Evolutionary conservation across 2,888 invertebrate genomes (phyloP), one percentile per base, ranked within the genome.

Genomic region (Ditula angustiorana): DNA sequence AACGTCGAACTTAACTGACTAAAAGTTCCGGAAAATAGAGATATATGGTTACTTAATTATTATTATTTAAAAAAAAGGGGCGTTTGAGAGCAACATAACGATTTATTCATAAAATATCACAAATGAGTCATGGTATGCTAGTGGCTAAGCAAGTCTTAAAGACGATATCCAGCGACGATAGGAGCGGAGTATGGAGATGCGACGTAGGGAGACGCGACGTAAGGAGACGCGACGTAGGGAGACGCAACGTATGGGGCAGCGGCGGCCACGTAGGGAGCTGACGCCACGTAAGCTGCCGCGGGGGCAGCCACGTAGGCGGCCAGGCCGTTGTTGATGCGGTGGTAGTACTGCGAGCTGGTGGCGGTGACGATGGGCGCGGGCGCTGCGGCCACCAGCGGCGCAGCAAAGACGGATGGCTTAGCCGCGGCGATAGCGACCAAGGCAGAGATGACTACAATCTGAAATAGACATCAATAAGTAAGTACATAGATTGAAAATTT

Each of bases 321-420:
- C 0, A 90, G 68, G 0, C 90, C 88, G 72, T 95, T 95, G 88
- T 94, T 94, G 79, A 94, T 94, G 71, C 95, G 93, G 61, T 95
- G 94, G 81, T 95, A 92, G 74, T 95, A 95, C 80, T 96, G 95
- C 21, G 95, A 95, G 84, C 95, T 95, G 75, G 94, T 93, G 2
- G 95, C 94, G 0, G 96, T 95, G 63, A 95, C 94, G 10, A 94
- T 85, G 0, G 94, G 91, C 1, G 90, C 88, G 0, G 92, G 90
- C 0, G 87, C 83, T 1, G 84, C 87, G 1, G 88, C 92, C 1
- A 89, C 76, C 7, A 87, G 57, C 0, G 80, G 74, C 2, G 79
- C 74, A n/a, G 59, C 50, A 16, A 69, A 58, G 5, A 88, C 68
- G 2, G 79, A 72, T 0, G 90, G 90, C 71, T 91, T 90, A 53